Base-by-base conservation (phyloP, 2,888 invertebrate species). In the Campoplex capitator region DNA sequence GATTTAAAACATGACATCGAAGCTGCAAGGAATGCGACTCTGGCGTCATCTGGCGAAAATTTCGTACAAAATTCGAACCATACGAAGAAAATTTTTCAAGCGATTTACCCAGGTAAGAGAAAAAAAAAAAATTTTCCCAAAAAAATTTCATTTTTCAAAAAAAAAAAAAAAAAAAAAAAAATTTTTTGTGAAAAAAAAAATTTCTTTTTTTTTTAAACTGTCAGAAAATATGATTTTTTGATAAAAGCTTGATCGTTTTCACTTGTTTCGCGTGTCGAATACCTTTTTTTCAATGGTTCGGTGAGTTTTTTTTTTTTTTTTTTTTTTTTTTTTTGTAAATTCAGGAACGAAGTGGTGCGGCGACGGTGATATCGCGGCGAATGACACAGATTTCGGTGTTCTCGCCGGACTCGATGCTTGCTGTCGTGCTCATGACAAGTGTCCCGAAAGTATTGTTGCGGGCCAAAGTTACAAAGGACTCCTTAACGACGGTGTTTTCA, bases 331-430 rank as follows among this genome's bases (percentile, higher is more conserved):
- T 18, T 2, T 32, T 67, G 16, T 18, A n/a, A n/a, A n/a, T 35
- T 13, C 67, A 96, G 97, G 97, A 11, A 97, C 97, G 0, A 95
- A 96, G 16, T 97, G 97, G 97, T 97, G 97, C 90, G 97, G 97
- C 0, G 95, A 95, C 75, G 97, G 97, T 0, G 96, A 96, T 89
- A 95, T 95, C 0, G 96, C 97, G 0, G 42, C 42, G 11, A 95
- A 95, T 6, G 94, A 95, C 32, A 94, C 95, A 1, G 96, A 97
- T 89, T 93, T 97, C n/a, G 97, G 97, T 0, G 91, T 95, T 18
- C 96, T 96, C 93, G 95, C 95, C 90, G 95, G 95, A 89, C 96
- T 96, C 0, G 97, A 97, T 93, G 95, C 95, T 23, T 97, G 97
- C 93, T 97, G 97, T 92, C 93, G 96, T 45, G 95, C 95, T 87